Conservation (phyloP, 2,113 vertebrate species). For the Motacilla tschutschensis region DNA sequence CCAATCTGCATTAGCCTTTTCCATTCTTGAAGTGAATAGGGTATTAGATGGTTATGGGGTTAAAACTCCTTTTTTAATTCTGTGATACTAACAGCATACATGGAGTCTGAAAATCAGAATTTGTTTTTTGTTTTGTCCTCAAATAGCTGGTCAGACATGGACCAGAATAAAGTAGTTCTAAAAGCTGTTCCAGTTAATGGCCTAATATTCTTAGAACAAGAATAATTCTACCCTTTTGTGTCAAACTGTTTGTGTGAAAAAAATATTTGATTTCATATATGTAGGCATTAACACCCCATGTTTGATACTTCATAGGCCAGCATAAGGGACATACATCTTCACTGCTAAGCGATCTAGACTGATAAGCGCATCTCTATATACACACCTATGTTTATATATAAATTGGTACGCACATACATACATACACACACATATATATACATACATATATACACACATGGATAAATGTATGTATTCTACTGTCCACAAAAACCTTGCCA, state of each 20-base stretch:
- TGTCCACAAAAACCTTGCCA: not conserved
- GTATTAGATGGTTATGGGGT: not conserved
- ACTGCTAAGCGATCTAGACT: not conserved
- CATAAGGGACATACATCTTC: not conserved
- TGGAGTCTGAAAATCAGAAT: not conserved
- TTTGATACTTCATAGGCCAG: not conserved
- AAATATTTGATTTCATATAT: not conserved
- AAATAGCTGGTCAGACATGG: not conserved
- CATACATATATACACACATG: fast-evolving
- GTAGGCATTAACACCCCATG: not conserved
- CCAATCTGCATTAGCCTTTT: not conserved
- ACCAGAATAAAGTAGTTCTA: not conserved
- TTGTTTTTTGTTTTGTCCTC: not conserved
- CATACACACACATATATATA: not conserved
- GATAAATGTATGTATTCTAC: not conserved
- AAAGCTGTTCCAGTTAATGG: not conserved
- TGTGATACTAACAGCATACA: fast-evolving
- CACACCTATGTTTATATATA: too few species aligned
- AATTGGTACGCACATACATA: not conserved
- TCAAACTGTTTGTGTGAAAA: not conserved
- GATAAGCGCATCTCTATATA: not conserved
- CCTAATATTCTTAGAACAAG: not conserved
- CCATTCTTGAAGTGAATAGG: not conserved
- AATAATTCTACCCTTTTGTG: not conserved
- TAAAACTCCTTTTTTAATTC: not conserved